phyloP scores from a whole-genome alignment of 1,140 invertebrate genomes.

The Stratiolaelaps scimitus region DNA sequence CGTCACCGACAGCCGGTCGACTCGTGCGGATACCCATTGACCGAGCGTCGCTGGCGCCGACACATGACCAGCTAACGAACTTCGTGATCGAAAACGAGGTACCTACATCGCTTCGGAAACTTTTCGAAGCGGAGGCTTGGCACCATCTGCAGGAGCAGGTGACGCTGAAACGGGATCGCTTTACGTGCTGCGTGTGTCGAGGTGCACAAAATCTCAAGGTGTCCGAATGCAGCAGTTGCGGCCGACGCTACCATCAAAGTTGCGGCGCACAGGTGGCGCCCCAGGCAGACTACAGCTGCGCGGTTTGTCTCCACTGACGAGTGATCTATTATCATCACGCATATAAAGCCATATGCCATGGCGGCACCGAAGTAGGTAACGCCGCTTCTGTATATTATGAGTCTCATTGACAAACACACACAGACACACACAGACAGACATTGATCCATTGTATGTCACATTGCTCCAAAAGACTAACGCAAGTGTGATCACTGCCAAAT shows the following conservation, averaged over 20 bases:
- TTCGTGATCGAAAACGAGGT: constrained; percentile 25
- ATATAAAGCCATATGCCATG: not conserved
- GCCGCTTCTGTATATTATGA: no score
- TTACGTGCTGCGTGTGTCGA: not conserved
- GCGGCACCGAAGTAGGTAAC: not conserved
- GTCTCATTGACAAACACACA: no score
- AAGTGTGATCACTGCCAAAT: no score
- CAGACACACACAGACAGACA: no score
- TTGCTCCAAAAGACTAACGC: no score
- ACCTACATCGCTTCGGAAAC: not conserved
- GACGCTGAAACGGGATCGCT: not conserved
- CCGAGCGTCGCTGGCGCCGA: not conserved
- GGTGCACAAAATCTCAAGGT: not conserved
- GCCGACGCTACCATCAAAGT: constrained; percentile 8
- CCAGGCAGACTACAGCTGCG: not conserved
- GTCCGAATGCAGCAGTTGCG: not conserved
- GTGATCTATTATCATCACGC: not conserved
- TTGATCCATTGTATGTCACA: no score
- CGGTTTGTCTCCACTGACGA: not conserved
- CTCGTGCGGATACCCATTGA: constrained; percentile 7
- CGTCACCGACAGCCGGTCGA: not conserved
- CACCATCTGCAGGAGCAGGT: not conserved
- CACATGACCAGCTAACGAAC: not conserved
- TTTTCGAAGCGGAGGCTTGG: constrained; percentile 9
- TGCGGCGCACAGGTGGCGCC: not conserved